phyloP scores from a whole-genome alignment of 2,797 vertebrate genomes.

The Myotis pilosus region DNA sequence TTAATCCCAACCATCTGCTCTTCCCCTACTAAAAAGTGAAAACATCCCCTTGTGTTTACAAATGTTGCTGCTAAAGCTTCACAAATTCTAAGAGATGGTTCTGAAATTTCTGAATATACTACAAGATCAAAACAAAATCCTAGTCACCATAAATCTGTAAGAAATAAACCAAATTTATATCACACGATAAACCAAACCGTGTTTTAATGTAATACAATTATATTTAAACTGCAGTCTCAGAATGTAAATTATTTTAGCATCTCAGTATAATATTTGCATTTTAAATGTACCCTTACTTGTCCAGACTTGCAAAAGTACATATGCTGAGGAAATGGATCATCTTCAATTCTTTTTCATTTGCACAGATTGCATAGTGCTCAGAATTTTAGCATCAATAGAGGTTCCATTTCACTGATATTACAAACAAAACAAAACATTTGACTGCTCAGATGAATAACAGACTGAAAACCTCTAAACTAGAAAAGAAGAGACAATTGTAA shows the following conservation, averaged over 20 bases:
- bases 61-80: slow-evolving; percentile 71
- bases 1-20: slow-evolving; percentile 63
- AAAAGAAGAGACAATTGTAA: background rate
- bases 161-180: slow-evolving; percentile 62
- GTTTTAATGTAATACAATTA: slow-evolving; percentile 65
- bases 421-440: slow-evolving; percentile 34
- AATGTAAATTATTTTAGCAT: slow-evolving; percentile 74
- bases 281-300: slow-evolving; percentile 72
- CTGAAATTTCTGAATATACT: slow-evolving; percentile 71
- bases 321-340: slow-evolving; percentile 56
- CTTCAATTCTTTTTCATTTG: slow-evolving; percentile 61
- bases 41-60: slow-evolving; percentile 80
- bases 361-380: slow-evolving; percentile 27
- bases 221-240: slow-evolving; percentile 64
- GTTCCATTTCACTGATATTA: slow-evolving; percentile 21
- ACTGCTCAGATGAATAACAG: slow-evolving; percentile 14
- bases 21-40: slow-evolving; percentile 71
- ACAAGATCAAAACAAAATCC: slow-evolving; percentile 66
- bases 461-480: background rate
- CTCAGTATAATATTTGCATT: slow-evolving; percentile 74
- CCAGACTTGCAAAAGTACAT: slow-evolving; percentile 70
- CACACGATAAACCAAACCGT: slow-evolving; percentile 54
- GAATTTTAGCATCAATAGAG: slow-evolving; percentile 32
- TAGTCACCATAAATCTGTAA: slow-evolving; percentile 70
- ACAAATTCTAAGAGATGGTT: slow-evolving; percentile 73